Base-by-base conservation (phyloP, 2,888 invertebrate species). In the Frankliniella intonsa region DNA sequence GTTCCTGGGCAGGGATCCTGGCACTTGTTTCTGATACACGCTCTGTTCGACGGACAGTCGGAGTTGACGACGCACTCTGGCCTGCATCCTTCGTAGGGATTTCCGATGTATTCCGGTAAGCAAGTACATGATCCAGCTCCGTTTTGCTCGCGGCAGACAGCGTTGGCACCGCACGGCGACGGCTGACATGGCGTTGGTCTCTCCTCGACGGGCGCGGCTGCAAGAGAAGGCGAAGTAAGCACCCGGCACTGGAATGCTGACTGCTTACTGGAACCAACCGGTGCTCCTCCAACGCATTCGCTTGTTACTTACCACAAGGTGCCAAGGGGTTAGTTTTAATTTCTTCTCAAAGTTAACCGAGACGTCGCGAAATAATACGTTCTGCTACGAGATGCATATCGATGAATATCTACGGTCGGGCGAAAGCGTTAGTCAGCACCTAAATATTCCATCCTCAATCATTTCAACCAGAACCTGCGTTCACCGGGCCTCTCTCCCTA, bases 61-160 rank as follows among this genome's bases (percentile, higher is more conserved):
- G 94, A 92, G 87, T 96, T 96, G 85, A 94, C 91, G n/a, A 95
- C 92, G 87, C 96, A 96, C 90, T 96, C 95, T 50, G 96, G 96
- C 86, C 95, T 90, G 87, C 96, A 96, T 86, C 94, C 94, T 80
- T 93, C 89, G 86, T 96, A 95, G 2, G 96, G 96, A 89, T 96
- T 95, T 81, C 96, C 96, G 86, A 92, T 93, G 88, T 95, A 96
- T 86, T 95, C 94, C 83, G 93, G 91, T 84, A 94, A 89, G 88
- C 96, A 96, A 84, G 92, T 90, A 88, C 96, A 96, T 84, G 95
- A 94, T 80, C 95, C 95, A 82, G 93, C 93, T 85, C 93, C 94
- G 86, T 94, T 92, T 86, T 92, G 91, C 89, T 94, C 94, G 88
- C 92, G 94, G 88, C 97, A 97, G 85, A 94, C 88, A 81, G 97